A percentile compares a stretch with the other conserved stretches of the same genome.
Evolutionary conservation across 2,888 invertebrate species (phyloP).

Genomic region (Pocota personata): DNA sequence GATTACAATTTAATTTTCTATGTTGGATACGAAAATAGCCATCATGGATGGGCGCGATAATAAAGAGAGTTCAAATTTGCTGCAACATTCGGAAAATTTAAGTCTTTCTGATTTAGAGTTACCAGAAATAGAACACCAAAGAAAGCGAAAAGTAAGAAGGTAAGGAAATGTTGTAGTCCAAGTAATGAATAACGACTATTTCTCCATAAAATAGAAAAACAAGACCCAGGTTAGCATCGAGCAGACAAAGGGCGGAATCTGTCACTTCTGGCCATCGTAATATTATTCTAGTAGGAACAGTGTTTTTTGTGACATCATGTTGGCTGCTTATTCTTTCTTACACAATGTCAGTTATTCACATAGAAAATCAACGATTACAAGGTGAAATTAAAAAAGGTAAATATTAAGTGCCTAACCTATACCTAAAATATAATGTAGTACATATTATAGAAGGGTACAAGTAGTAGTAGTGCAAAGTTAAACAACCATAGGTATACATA

Average conservation of each 20-base stretch:
- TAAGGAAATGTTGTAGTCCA: constrained; percentile 16
- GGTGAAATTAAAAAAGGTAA: constrained; percentile 71
- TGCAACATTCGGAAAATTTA: constrained; percentile 66
- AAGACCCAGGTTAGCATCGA: constrained; percentile 50
- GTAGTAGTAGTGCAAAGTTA: not conserved
- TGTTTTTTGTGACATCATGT: constrained; percentile 60
- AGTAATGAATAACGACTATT: constrained; percentile 1
- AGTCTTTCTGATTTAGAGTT: constrained; percentile 68
- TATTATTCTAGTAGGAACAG: constrained; percentile 52
- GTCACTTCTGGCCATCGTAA: constrained; percentile 46
- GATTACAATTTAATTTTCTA: not conserved
- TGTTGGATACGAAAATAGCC: constrained; percentile 47
- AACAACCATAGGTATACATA: too few species aligned
- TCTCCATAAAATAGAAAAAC: constrained; percentile 56
- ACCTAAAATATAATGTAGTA: not conserved
- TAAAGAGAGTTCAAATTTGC: constrained; percentile 68
- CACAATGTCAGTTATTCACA: constrained; percentile 64
- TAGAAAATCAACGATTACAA: constrained; percentile 64
- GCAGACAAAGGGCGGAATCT: constrained; percentile 51
- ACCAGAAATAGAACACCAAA: constrained; percentile 70
- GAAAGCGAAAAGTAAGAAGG: constrained; percentile 70
- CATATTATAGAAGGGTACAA: not conserved
- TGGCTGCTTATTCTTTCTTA: constrained; percentile 68
- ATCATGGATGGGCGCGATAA: constrained; percentile 58
- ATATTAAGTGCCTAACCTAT: not conserved